Percentiles rank a stretch among this genome's conserved stretches.
phyloP scores from a whole-genome alignment of 2,888 invertebrate species.

The Lottia scabra region DNA sequence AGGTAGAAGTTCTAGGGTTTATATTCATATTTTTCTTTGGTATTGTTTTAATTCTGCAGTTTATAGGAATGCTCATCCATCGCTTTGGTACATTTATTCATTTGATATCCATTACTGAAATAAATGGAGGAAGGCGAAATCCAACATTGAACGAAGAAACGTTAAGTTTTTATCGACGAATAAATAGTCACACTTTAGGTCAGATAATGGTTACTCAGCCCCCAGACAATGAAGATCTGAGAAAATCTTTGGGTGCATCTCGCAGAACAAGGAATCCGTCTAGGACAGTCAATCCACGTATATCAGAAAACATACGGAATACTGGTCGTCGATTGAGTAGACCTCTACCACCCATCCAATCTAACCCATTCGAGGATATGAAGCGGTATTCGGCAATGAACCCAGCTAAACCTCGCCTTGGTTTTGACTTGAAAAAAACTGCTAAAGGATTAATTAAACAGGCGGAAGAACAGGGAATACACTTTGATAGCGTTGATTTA shows the following conservation, averaged over 20 bases:
- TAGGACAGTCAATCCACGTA: background rate
- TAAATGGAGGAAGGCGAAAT: conserved; percentile 5
- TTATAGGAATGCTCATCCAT: conserved; percentile 63
- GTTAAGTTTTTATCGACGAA: background rate
- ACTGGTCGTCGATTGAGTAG: background rate
- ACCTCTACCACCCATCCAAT: background rate
- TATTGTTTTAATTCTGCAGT: conserved; percentile 55
- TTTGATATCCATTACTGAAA: conserved; percentile 56
- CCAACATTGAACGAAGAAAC: background rate
- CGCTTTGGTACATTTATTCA: conserved; percentile 65
- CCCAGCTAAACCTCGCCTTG: background rate
- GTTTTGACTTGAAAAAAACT: background rate
- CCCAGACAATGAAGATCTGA: too few relatives aligned
- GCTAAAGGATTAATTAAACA: background rate
- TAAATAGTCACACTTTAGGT: background rate
- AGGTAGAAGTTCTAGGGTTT: conserved; percentile 52
- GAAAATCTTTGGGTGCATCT: background rate
- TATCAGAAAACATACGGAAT: background rate
- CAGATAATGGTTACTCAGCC: too few relatives aligned
- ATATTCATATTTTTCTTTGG: conserved; percentile 58
- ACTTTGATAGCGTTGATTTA: background rate
- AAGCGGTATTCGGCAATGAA: background rate
- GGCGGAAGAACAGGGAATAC: background rate
- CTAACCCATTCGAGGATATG: background rate
- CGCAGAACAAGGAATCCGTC: background rate